phyloP scores from a whole-genome alignment of 2,888 invertebrate species.

The Eueremaeus valkanovi region DNA sequence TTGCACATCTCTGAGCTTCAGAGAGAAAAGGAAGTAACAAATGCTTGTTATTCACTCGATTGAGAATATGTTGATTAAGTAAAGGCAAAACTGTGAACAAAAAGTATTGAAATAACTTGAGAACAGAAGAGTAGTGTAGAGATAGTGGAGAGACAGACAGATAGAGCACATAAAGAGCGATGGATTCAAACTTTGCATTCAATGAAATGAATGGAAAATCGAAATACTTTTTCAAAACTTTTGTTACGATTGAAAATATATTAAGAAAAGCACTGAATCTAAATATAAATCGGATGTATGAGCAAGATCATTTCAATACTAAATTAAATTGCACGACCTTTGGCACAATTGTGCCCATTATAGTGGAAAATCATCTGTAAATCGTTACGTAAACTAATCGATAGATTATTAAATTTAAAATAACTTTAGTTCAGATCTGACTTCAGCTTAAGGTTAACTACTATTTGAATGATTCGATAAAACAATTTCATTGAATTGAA shows the following conservation, averaged over 20 bases:
- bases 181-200: no score
- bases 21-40: not conserved
- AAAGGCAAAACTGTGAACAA: not conserved
- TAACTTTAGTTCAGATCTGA: no score
- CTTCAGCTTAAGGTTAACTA: no score
- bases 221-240: not conserved
- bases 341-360: no score
- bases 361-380: no score
- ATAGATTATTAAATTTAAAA: no score
- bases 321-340: no score
- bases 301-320: no score
- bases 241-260: not conserved
- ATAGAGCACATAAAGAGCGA: not conserved
- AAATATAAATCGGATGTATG: no score
- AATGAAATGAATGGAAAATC: no score
- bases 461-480: conserved; percentile 1
- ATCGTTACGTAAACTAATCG: no score
- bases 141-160: not conserved
- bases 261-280: not conserved
- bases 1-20: no score
- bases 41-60: conserved; percentile 25
- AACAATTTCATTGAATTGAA: not conserved
- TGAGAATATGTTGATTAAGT: conserved; percentile 13
- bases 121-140: not conserved
- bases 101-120: not conserved